These are phyloP conservation scores for Moxostoma hubbsi DNA, from an alignment of 2,797 vertebrate species.

Conservation along the genomic window DNA sequence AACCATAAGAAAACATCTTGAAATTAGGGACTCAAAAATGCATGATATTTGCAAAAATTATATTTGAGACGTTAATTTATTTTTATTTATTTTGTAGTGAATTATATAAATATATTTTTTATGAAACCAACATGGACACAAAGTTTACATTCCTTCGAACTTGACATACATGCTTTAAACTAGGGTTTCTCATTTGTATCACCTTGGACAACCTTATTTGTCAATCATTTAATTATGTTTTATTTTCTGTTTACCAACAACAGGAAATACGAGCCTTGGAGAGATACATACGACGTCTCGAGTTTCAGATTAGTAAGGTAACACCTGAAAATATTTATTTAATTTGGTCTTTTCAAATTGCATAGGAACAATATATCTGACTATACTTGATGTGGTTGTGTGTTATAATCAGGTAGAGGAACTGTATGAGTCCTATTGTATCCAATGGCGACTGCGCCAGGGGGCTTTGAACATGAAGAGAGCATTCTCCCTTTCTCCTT, in stretches of 20 bases:
- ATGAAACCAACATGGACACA: no score
- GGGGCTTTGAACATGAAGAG: conserved; percentile 93
- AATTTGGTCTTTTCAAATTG: not conserved
- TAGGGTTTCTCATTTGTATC: no score
- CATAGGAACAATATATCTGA: not conserved
- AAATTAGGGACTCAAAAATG: no score
- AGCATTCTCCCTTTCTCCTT: conserved; percentile 86
- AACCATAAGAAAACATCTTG: no score
- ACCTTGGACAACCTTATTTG: no score
- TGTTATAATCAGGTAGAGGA: conserved; percentile 86
- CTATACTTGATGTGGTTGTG: not conserved
- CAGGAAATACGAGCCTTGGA: conserved; percentile 92
- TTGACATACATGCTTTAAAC: no score
- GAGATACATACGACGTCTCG: conserved; percentile 88
- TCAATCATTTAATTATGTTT: not conserved
- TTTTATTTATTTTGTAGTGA: no score
- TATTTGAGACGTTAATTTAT: no score
- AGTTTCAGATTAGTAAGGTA: conserved; percentile 98
- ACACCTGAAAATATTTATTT: conserved; percentile 10
- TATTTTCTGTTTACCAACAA: conserved; percentile 15
- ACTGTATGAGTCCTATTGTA: conserved; percentile 90
- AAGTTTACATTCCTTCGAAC: no score
- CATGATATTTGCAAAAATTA: no score
- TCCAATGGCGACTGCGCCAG: conserved; percentile 90
- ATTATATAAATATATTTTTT: no score